Conservation (phyloP, 2,888 invertebrate genomes). For the Dinocampus coccinellae region DNA sequence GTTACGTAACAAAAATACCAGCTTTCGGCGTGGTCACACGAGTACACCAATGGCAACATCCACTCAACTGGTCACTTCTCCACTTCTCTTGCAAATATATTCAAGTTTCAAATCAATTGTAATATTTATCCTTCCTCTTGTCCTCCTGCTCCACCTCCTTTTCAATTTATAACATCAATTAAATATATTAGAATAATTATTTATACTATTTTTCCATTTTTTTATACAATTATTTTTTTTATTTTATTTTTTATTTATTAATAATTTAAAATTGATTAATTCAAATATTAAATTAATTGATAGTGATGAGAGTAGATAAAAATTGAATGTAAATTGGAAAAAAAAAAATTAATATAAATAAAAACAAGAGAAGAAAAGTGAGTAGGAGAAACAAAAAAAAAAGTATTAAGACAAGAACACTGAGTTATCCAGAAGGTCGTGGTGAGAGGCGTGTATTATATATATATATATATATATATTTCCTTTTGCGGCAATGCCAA, state of each 20-base stretch:
- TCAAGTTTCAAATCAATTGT: neutral
- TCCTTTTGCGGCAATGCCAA: neutral
- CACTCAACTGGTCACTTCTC: conserved; percentile 21
- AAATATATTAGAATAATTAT: no score
- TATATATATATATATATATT: neutral
- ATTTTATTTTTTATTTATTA: neutral
- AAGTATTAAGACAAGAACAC: neutral
- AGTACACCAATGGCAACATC: conserved; percentile 15
- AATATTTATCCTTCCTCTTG: no score
- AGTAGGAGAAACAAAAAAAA: neutral
- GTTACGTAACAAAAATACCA: conserved; percentile 44
- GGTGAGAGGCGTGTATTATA: neutral
- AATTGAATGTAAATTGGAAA: neutral
- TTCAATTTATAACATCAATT: no score
- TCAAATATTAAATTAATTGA: neutral
- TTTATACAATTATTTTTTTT: neutral
- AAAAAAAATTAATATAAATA: neutral
- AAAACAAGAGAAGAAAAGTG: neutral
- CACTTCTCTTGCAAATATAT: neutral
- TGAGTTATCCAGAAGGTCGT: neutral
- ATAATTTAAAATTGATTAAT: no score
- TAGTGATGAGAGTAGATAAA: neutral
- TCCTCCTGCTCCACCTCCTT: no score
- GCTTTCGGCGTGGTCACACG: neutral
- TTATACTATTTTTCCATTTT: neutral